phyloP scores from a whole-genome alignment of 1,140 invertebrate genomes.

The Colletes gigas region DNA sequence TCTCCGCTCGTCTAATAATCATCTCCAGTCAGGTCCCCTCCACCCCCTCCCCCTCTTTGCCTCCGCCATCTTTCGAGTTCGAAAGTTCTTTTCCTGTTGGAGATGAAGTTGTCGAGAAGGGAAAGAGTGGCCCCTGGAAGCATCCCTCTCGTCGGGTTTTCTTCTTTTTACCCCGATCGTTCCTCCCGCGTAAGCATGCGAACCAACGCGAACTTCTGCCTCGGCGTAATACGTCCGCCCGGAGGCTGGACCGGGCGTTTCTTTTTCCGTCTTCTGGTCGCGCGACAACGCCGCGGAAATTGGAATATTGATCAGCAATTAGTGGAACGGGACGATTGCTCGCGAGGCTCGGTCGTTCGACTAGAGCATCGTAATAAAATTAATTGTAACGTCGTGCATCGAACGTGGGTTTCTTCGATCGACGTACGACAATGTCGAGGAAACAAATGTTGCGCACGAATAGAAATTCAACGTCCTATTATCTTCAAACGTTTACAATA shows the following conservation, averaged over 20 bases:
- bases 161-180: neutral
- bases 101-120: constrained; percentile 31
- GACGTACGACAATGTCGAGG: neutral
- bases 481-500: too few species aligned
- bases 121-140: neutral
- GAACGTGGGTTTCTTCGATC: neutral
- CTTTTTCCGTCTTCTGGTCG: neutral
- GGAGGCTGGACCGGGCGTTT: neutral
- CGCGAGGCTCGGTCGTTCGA: neutral
- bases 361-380: constrained; percentile 2
- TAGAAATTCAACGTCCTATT: too few species aligned
- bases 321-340: constrained; percentile 21
- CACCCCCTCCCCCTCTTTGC: constrained; percentile 3
- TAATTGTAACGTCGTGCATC: neutral
- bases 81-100: constrained; percentile 46
- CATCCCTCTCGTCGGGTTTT: neutral
- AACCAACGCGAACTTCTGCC: neutral
- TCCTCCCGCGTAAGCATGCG: neutral
- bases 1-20: constrained; percentile 43
- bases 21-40: constrained; percentile 21
- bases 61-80: constrained; percentile 40
- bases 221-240: neutral
- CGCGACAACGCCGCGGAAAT: constrained; percentile 28
- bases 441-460: neutral
- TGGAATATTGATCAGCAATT: constrained; percentile 44